These are phyloP conservation scores for Hydriomena furcata DNA, from an alignment of 2,888 invertebrate genomes.

Conservation along the genomic window DNA sequence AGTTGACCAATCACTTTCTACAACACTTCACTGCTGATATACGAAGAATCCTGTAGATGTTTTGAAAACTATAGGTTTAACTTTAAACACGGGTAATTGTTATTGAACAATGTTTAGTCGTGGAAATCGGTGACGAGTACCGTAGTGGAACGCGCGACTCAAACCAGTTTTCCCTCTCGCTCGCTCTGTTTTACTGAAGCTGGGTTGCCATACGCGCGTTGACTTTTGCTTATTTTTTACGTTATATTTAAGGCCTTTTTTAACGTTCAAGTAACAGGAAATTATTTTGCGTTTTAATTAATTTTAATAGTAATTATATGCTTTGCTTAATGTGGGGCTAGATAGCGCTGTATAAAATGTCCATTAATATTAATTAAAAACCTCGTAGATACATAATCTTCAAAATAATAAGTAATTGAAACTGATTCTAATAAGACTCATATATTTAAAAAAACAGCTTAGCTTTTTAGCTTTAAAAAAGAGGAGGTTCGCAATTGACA, in stretches of 20 bases:
- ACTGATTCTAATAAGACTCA: no score
- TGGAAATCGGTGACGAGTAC: constrained; percentile 60
- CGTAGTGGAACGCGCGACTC: constrained; percentile 54
- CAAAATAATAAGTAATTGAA: no score
- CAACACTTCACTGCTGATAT: constrained; percentile 47
- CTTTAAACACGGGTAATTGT: constrained; percentile 60
- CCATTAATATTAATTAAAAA: no score
- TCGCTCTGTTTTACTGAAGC: constrained; percentile 54
- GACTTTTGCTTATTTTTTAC: not conserved
- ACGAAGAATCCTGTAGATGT: constrained; percentile 37
- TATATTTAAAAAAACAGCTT: no score
- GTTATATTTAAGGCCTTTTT: not conserved
- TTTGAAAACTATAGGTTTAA: constrained; percentile 51
- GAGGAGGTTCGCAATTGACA: no score
- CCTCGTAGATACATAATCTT: no score
- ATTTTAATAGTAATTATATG: no score
- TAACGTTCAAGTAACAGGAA: no score
- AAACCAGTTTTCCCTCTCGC: constrained; percentile 70
- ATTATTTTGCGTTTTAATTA: constrained; percentile 27
- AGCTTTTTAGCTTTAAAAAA: no score
- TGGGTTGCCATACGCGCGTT: constrained; percentile 52
- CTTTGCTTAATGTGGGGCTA: no score
- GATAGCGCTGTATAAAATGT: no score
- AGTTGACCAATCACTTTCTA: constrained; percentile 54
- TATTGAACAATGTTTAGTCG: constrained; percentile 63